phyloP scores from a whole-genome alignment of 2,113 vertebrate species.

The Anarhynchus alexandrinus region DNA sequence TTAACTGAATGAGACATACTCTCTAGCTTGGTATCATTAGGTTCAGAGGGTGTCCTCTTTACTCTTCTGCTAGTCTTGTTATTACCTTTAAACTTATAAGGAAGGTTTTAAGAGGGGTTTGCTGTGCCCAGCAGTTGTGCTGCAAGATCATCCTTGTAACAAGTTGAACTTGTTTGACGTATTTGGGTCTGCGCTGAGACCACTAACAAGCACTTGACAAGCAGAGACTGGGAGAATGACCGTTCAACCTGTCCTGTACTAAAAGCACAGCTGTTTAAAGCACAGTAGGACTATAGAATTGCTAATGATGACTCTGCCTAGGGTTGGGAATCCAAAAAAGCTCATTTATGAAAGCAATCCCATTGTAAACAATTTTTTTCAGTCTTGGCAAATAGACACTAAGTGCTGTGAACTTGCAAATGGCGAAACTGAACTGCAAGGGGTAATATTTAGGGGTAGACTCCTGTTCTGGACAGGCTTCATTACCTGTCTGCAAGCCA shows the following conservation, averaged over 20 bases:
- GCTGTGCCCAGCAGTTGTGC: neutral
- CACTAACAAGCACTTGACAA: neutral
- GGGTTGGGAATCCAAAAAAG: neutral
- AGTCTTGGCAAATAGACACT: neutral
- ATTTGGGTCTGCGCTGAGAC: neutral
- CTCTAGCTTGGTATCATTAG: neutral
- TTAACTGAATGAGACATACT: neutral
- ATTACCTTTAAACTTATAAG: neutral
- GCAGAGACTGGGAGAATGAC: neutral
- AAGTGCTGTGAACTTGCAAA: neutral
- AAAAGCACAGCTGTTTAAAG: neutral
- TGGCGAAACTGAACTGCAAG: constrained; percentile 18
- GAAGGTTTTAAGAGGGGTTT: neutral
- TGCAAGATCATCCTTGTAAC: too few relatives aligned
- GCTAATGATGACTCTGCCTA: neutral
- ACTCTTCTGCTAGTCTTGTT: neutral
- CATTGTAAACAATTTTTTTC: neutral
- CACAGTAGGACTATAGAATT: neutral
- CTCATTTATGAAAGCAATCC: neutral
- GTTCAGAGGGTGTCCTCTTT: neutral
- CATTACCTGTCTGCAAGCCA: neutral
- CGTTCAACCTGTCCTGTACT: neutral
- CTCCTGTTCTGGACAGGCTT: neutral
- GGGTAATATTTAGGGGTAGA: neutral
- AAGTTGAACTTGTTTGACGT: neutral